Evolutionary conservation across 1,140 invertebrate genomes (phyloP), one percentile per base, ranked within the genome.

Genomic region (Berghia stephanieae): DNA sequence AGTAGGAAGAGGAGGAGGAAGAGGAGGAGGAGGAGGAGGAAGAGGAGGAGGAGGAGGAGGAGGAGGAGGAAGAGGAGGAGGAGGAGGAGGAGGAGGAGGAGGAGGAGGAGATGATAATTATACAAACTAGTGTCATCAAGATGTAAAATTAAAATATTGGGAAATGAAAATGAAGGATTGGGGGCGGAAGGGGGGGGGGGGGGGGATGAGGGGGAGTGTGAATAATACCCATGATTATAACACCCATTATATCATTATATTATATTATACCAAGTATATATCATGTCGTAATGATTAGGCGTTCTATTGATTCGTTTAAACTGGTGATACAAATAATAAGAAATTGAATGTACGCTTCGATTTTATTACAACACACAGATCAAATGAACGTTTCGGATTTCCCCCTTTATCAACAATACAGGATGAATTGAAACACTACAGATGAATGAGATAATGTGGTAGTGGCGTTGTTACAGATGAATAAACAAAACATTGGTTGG

Each of bases 341-440:
- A 40, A 46, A 52, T 21, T 27, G 70, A 52, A 46, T 46, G 43
- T 38, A 46, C 44, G 70, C 44, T 42, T 24, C 42, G 52, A 31
- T 27, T 42, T 24, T 42, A 49, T n/a, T 1, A 46, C 21, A 46
- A 43, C n/a, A 52, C 1, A 52, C 42, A 43, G 70, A 43, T 13
- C 38, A 46, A 72, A 46, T 46, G 70, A 72, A 43, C 42, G 66
- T n/a, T 38, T n/a, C 38, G 27, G 34, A 40, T n/a, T n/a, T n/a
- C n/a, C n/a, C n/a, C n/a, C n/a, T n/a, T n/a, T n/a, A n/a, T n/a
- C n/a, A n/a, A n/a, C n/a, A n/a, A n/a, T n/a, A n/a, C n/a, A n/a
- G n/a, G n/a, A n/a, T n/a, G n/a, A n/a, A n/a, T n/a, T n/a, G n/a
- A n/a, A n/a, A n/a, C n/a, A n/a, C n/a, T n/a, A n/a, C n/a, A n/a